These are phyloP conservation scores for Nesogale talazaci DNA, from an alignment of 2,113 vertebrate species.

Conservation along the genomic window DNA sequence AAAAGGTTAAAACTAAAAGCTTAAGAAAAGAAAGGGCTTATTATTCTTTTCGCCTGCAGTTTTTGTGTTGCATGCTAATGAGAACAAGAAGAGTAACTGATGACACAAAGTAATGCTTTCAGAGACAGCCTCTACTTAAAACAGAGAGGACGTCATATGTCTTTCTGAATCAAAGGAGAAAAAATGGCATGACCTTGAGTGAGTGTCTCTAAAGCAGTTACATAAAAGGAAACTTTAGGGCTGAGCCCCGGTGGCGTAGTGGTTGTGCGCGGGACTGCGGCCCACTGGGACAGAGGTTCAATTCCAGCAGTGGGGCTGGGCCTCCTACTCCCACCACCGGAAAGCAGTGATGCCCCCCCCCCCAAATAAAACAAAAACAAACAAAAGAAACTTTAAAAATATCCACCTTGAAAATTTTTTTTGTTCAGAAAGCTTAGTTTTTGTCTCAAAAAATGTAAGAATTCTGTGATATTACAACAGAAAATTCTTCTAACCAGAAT, in stretches of 20 bases:
- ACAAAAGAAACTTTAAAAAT: too few relatives aligned
- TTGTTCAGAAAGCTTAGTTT: not conserved
- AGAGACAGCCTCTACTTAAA: not conserved
- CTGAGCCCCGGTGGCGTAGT: too few relatives aligned
- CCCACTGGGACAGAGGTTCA: too few relatives aligned
- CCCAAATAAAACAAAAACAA: too few relatives aligned
- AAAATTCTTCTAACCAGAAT: not conserved
- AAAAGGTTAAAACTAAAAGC: not conserved
- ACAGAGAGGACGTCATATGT: not conserved
- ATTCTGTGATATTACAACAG: constrained; percentile 22
- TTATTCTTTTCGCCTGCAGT: not conserved
- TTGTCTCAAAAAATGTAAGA: not conserved
- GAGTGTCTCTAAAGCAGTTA: not conserved
- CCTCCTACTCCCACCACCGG: too few relatives aligned
- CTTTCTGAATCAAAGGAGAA: constrained; percentile 39
- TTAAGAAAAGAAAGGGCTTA: constrained; percentile 8
- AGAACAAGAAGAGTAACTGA: not conserved
- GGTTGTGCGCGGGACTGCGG: too few relatives aligned
- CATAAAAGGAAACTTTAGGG: not conserved
- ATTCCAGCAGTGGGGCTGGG: too few relatives aligned
- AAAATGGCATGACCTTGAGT: constrained; percentile 1
- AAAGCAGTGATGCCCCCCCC: too few relatives aligned
- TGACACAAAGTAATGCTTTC: not conserved
- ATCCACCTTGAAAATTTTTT: not conserved
- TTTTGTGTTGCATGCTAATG: not conserved